phyloP scores from a whole-genome alignment of 2,797 vertebrate species.

The Helarctos malayanus region DNA sequence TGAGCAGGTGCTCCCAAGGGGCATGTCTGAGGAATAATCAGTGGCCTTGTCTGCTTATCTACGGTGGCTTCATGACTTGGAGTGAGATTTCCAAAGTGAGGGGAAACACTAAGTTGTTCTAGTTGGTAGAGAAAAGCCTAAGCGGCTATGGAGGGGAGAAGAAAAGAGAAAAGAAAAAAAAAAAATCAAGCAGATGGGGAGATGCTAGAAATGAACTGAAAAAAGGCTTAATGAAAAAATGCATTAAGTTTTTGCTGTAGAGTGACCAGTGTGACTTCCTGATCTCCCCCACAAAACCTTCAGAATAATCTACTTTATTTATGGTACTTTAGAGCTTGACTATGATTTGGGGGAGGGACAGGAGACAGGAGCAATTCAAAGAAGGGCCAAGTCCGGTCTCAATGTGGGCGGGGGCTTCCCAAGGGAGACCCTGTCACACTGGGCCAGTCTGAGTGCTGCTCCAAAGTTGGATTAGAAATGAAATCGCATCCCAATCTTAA shows the following conservation, averaged over 20 bases:
- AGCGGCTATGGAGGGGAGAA: background rate
- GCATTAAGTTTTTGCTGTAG: background rate
- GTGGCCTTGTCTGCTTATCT: background rate
- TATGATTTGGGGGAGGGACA: background rate
- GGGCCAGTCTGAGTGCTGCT: background rate
- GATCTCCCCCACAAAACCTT: background rate
- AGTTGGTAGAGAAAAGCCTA: background rate
- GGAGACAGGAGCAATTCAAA: background rate
- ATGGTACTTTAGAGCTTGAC: background rate
- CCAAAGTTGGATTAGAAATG: slow-evolving; percentile 63
- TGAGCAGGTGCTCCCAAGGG: too few relatives aligned
- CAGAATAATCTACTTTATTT: background rate
- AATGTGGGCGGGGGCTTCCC: background rate
- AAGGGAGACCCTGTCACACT: background rate
- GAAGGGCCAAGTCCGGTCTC: background rate
- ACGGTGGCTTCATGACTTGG: background rate
- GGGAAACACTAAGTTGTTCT: background rate
- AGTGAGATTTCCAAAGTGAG: background rate
- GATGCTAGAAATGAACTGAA: background rate
- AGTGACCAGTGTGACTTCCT: background rate
- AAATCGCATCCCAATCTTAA: slow-evolving; percentile 60
- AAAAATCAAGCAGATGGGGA: background rate
- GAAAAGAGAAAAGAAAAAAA: background rate
- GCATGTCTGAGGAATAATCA: background rate
- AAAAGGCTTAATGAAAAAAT: background rate